Base-by-base conservation (phyloP, 2,113 vertebrate species). In the Esox niger region DNA sequence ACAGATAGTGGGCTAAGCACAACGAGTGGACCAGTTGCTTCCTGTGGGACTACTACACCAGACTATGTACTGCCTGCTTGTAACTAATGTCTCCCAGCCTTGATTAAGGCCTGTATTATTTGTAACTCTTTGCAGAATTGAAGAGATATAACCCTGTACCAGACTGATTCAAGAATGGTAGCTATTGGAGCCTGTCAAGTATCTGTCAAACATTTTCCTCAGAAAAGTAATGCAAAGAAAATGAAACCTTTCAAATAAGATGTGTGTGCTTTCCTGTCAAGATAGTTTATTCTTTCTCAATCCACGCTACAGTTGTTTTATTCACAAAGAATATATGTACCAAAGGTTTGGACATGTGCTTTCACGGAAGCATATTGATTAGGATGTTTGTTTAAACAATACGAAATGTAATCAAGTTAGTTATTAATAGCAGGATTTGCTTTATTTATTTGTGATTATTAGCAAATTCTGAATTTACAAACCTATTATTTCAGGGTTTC, bases 241-340 rank as follows among this genome's bases (percentile, higher is more conserved):
- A 64, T 33, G 21, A 79, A 78, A 81, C 72, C 75, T 78, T n/a
- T 76, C 77, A 71, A 54, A 54, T 17, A 73, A 23, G 38, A 30
- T 21, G n/a, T 23, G 6, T 72, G 31, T 60, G 58, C n/a, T 46
- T 23, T 74, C 57, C 73, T 72, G 54, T 79, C 35, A 38, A 74
- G 79, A 56, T 68, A 29, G 54, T 70, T 79, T 83, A 73, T 74
- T 84, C 73, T 77, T 69, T 64, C 46, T 32, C 73, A n/a, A n/a
- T n/a, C n/a, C n/a, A n/a, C n/a, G n/a, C n/a, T n/a, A n/a, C n/a
- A n/a, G n/a, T n/a, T n/a, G n/a, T n/a, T n/a, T n/a, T n/a, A 71
- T 57, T 57, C 70, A 74, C 60, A 35, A 68, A 9, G 69, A 62
- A 64, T 26, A 11, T 13, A 38, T 38, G n/a, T 20, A 58, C 56